Conservation (phyloP, 2,888 invertebrate genomes). For the Xestoiulus laeticollis region DNA sequence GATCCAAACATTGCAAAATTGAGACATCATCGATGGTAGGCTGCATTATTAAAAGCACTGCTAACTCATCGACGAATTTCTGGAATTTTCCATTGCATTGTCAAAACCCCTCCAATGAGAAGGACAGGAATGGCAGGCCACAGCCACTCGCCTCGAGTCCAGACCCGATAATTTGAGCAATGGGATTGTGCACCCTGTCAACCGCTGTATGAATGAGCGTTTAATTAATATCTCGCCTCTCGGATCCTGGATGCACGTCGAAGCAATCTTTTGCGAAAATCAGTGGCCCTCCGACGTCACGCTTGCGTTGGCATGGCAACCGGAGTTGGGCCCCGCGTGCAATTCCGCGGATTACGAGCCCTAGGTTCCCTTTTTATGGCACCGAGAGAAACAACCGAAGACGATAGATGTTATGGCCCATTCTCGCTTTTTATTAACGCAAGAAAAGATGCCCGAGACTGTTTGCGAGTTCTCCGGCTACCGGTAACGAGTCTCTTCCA, state of each 20-base stretch:
- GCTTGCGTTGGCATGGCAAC: not conserved
- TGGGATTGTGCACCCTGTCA: not conserved
- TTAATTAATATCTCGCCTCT: not conserved
- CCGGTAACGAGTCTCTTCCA: not conserved
- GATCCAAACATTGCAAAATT: not conserved
- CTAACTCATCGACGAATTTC: not conserved
- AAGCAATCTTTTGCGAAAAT: not conserved
- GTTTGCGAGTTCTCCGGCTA: not conserved
- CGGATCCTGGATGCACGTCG: not conserved
- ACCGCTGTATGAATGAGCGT: not conserved
- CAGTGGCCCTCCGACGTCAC: not conserved
- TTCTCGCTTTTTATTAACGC: not conserved
- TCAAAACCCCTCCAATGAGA: not conserved
- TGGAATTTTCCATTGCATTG: not conserved
- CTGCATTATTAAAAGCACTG: not conserved
- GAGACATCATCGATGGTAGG: not conserved
- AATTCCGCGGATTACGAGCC: conserved; percentile 25
- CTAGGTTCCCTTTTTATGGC: not conserved
- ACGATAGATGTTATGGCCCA: not conserved
- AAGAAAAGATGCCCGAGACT: not conserved
- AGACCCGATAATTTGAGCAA: not conserved
- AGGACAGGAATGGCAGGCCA: not conserved
- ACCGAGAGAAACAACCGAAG: not conserved
- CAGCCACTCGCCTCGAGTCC: not conserved
- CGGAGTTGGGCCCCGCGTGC: not conserved